Evolutionary conservation across 2,113 vertebrate genomes (phyloP).

Genomic region (rabbit (Oryctolagus cuniculus)): DNA sequence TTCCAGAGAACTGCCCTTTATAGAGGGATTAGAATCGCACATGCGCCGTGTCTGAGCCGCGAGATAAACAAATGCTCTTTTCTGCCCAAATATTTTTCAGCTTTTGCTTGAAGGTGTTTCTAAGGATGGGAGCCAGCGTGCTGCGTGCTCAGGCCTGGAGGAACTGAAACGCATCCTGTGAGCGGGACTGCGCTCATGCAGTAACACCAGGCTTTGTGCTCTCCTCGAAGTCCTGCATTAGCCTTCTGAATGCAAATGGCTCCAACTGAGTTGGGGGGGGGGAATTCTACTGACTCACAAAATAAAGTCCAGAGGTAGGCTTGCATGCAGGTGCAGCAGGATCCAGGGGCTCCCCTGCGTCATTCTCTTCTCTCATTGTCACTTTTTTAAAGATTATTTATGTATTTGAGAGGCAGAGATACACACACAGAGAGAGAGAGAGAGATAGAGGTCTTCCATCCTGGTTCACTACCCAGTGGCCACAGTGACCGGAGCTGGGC

Average conservation of each 20-base stretch:
- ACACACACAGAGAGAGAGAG: no score
- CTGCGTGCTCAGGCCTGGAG: background rate
- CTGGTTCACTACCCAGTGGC: no score
- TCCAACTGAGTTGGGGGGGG: background rate
- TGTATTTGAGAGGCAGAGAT: no score
- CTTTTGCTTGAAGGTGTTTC: conserved; percentile 64
- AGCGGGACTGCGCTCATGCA: background rate
- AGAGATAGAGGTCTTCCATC: no score
- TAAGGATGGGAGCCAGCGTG: conserved; percentile 2
- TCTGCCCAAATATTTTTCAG: conserved; percentile 70
- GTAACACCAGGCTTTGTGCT: background rate
- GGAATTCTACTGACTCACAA: background rate
- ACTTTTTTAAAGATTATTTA: no score
- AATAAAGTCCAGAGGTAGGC: background rate
- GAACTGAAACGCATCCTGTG: background rate
- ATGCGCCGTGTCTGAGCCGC: background rate
- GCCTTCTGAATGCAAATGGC: background rate
- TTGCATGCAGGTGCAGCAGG: conserved; percentile 30
- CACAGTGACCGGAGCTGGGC: no score
- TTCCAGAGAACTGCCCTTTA: conserved; percentile 71
- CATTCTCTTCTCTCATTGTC: background rate
- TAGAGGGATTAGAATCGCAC: conserved; percentile 56
- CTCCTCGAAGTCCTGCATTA: background rate
- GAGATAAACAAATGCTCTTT: conserved; percentile 77
- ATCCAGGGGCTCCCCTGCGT: background rate